A percentile compares a stretch with the other conserved stretches of the same genome.
Conservation (phyloP, 2,113 vertebrate genomes). For the Pteronura brasiliensis region DNA sequence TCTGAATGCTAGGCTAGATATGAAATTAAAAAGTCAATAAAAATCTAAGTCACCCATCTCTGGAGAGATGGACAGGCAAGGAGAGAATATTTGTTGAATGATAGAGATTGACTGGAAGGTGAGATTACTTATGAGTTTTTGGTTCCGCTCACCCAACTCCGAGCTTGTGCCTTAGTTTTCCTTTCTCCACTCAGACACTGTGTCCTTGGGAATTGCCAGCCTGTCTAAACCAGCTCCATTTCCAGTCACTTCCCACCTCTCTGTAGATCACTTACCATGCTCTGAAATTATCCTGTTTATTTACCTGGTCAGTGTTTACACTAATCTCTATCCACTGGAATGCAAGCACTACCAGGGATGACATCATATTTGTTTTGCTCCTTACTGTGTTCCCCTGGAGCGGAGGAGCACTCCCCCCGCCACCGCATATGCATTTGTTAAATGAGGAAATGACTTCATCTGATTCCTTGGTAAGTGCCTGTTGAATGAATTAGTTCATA, state of each 20-base stretch:
- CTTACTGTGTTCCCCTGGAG: too few relatives aligned
- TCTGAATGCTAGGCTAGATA: not conserved
- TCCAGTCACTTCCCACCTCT: not conserved
- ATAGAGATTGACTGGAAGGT: not conserved
- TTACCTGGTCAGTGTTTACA: not conserved
- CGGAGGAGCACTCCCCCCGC: not conserved
- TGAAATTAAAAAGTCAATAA: not conserved
- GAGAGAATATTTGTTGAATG: not conserved
- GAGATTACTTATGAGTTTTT: not conserved
- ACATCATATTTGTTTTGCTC: not conserved
- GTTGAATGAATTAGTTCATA: conserved; percentile 2
- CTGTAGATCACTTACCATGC: rapidly evolving
- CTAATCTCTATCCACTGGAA: not conserved
- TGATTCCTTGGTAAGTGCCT: not conserved
- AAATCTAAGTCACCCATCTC: not conserved
- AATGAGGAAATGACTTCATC: not conserved
- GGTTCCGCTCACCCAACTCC: not conserved
- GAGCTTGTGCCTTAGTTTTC: not conserved
- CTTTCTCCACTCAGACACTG: not conserved
- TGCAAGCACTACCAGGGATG: not conserved
- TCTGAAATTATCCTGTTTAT: not conserved
- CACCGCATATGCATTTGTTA: not conserved
- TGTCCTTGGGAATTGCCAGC: not conserved
- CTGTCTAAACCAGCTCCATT: not conserved
- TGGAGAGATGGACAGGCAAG: not conserved